Percentiles rank a stretch among this genome's conserved stretches.
These are phyloP conservation scores for Meghimatium bilineatum DNA, from an alignment of 2,888 invertebrate genomes.

Conservation along the genomic window DNA sequence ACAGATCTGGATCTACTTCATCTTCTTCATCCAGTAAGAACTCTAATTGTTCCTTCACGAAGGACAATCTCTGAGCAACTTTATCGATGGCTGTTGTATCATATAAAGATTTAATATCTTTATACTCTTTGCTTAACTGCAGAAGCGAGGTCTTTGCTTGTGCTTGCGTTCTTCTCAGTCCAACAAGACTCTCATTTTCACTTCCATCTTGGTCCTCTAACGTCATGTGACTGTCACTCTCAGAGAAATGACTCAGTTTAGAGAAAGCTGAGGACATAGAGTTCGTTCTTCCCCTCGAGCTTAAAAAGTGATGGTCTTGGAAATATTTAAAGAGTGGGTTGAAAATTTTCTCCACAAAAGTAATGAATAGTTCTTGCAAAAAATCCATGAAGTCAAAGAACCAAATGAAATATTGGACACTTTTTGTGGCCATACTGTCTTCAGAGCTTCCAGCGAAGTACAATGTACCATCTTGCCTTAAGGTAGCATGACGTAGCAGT, in stretches of 20 bases:
- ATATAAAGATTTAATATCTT: slow-evolving; percentile 66
- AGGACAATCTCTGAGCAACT: slow-evolving; percentile 62
- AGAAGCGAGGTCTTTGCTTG: slow-evolving; percentile 64
- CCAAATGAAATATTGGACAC: slow-evolving; percentile 67
- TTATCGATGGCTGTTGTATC: slow-evolving; percentile 67
- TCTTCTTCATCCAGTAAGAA: slow-evolving; percentile 64
- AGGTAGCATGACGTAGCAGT: slow-evolving; percentile 43
- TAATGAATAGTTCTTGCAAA: slow-evolving; percentile 60
- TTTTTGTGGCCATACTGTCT: slow-evolving; percentile 49
- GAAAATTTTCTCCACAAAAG: slow-evolving; percentile 66
- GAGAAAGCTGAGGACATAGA: slow-evolving; percentile 60
- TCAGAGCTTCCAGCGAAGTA: slow-evolving; percentile 48
- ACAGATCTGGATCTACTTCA: slow-evolving; percentile 59
- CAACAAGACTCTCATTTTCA: slow-evolving; percentile 52
- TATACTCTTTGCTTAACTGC: slow-evolving; percentile 62
- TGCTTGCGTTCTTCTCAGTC: slow-evolving; percentile 53
- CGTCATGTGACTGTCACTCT: slow-evolving; percentile 58
- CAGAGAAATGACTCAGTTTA: slow-evolving; percentile 61
- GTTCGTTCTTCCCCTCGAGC: slow-evolving; percentile 56
- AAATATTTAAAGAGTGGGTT: slow-evolving; percentile 66
- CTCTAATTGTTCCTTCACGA: slow-evolving; percentile 63
- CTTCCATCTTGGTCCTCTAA: slow-evolving; percentile 50
- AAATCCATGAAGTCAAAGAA: slow-evolving; percentile 67
- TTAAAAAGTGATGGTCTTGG: slow-evolving; percentile 55
- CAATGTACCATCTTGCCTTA: slow-evolving; percentile 50